Conservation (phyloP, 2,888 invertebrate genomes). For the Cloeon dipterum region DNA sequence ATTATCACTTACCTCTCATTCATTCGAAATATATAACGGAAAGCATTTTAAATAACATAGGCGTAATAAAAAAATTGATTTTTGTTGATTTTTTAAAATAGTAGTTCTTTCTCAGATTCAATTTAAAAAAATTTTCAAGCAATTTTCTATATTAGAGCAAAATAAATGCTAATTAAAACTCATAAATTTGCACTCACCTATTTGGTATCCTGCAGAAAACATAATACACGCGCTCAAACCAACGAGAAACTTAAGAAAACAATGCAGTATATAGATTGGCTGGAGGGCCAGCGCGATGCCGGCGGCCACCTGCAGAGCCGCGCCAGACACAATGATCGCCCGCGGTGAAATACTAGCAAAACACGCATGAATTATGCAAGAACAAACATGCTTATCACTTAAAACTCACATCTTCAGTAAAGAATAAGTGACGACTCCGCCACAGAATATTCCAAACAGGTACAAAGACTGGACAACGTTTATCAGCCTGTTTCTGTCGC, state of each 20-base stretch:
- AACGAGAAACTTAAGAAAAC: constrained; percentile 19
- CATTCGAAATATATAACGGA: too few species aligned
- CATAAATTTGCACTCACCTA: too few species aligned
- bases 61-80: neutral
- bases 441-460: constrained; percentile 21
- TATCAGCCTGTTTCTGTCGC: constrained; percentile 18
- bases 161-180: too few species aligned
- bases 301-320: constrained; percentile 18
- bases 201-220: constrained; percentile 21
- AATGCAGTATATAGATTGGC: constrained; percentile 18
- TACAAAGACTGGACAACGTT: constrained; percentile 24
- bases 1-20: too few species aligned
- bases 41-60: too few species aligned
- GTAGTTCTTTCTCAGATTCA: neutral
- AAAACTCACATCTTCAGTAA: constrained; percentile 16
- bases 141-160: too few species aligned
- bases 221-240: constrained; percentile 21
- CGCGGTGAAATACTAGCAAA: constrained; percentile 15
- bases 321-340: constrained; percentile 18
- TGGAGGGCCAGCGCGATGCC: constrained; percentile 20
- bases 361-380: too few species aligned
- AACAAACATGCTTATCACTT: too few species aligned
- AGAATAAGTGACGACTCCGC: constrained; percentile 19
- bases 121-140: too few species aligned
- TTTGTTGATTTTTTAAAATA: neutral